Evolutionary conservation across 2,797 vertebrate species (phyloP), one percentile per base, ranked within the genome.

Genomic region (Lagodon rhomboides): DNA sequence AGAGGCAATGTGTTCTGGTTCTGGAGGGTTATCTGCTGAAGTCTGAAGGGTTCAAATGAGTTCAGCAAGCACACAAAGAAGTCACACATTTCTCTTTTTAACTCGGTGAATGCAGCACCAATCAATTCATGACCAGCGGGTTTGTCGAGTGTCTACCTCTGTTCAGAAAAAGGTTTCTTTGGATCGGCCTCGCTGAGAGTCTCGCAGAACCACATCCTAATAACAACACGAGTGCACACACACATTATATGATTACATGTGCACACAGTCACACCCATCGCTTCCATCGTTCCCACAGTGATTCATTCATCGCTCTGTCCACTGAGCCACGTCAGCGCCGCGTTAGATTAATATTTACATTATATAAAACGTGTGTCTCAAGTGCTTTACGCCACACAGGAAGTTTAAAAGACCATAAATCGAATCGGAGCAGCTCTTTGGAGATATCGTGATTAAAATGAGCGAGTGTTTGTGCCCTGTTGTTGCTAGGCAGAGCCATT

Each of bases 111-210:
- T n/a, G n/a, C n/a, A 59, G 23, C 18, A 16, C 51, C 49, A 66
- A 12, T 83, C 30, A 66, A 38, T 34, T 65, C 49, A 49, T 22
- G 49, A 30, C 49, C 25, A 17, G 46, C 66, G 67, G 70, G 43
- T 51, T 47, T 17, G 47, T 69, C 27, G 47, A 59, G 50, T 12
- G 17, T 30, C n/a, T 25, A 4, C 62, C 2, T 53, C 38, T 23
- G 20, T 16, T 38, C 23, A 25, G 30, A 23, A 16, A 27, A 18
- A 18, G 49, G 9, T 25, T 16, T 64, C 74, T 59, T 63, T 25
- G 47, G 41, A 41, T 12, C 20, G 5, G 25, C 13, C 34, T 58
- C 20, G 9, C 13, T 25, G 1, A 16, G 10, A 34, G 25, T 59
- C 8, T 56, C 22, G 12, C 16, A 15, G n/a, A n/a, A 12, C 30